phyloP scores from a whole-genome alignment of 2,888 invertebrate species.

The Panorpa germanica region DNA sequence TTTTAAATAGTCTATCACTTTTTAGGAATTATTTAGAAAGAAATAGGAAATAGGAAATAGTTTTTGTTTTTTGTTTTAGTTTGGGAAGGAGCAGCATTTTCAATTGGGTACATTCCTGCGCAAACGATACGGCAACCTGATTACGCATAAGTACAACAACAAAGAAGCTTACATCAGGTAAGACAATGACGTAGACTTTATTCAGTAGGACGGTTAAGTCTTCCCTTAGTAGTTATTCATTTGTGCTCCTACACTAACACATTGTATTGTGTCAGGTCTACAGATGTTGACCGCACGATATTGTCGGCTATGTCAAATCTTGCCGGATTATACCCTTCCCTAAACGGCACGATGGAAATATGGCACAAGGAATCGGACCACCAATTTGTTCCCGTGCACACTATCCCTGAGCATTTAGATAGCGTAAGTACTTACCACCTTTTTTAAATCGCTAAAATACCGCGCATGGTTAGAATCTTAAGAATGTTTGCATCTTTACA shows the following conservation, averaged over 20 bases:
- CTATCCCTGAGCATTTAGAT: constrained; percentile 41
- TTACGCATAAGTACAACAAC: constrained; percentile 31
- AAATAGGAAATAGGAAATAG: too few relatives aligned
- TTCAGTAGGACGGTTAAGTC: too few relatives aligned
- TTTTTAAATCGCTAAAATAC: too few relatives aligned
- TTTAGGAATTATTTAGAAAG: too few relatives aligned
- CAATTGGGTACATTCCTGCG: constrained; percentile 57
- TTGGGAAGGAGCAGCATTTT: constrained; percentile 57
- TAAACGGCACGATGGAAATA: constrained; percentile 20
- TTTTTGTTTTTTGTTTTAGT: constrained; percentile 26
- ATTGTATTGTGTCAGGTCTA: too few relatives aligned
- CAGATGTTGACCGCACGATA: constrained; percentile 75
- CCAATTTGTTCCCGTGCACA: constrained; percentile 68
- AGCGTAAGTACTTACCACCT: too few relatives aligned
- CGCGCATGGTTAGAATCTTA: too few relatives aligned
- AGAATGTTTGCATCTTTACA: too few relatives aligned
- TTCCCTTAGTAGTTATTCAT: too few relatives aligned
- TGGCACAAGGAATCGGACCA: constrained; percentile 44
- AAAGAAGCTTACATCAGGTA: constrained; percentile 35
- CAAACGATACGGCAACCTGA: constrained; percentile 41
- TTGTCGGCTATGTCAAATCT: constrained; percentile 74
- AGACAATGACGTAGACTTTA: too few relatives aligned
- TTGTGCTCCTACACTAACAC: too few relatives aligned
- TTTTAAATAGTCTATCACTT: too few relatives aligned
- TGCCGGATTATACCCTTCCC: constrained; percentile 57